Base-by-base conservation (phyloP, 2,888 invertebrate genomes). In the Entomobrya proxima region DNA sequence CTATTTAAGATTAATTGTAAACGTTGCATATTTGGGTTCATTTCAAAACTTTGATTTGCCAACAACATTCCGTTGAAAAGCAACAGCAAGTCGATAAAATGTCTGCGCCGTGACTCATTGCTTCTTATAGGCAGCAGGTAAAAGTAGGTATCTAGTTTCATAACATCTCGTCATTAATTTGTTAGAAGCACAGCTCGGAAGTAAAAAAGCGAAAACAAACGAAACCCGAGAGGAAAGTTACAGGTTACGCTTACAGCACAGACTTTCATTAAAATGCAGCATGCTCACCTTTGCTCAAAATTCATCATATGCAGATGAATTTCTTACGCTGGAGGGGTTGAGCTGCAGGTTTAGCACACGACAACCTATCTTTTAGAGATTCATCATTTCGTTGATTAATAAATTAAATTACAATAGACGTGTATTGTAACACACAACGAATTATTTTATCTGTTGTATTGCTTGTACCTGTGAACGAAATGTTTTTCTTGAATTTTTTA, bases 101-200 rank as follows among this genome's bases (percentile, higher is more conserved):
- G n/a, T 64, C 18, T 2, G 4, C 18, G 18, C 6, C 40, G n/a
- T 69, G 2, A 32, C 24, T 61, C n/a, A 61, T 32, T n/a, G 67
- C 58, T n/a, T n/a, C n/a, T n/a, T n/a, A n/a, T n/a, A n/a, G n/a
- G n/a, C n/a, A n/a, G n/a, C n/a, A n/a, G n/a, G n/a, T n/a, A n/a
- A n/a, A n/a, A n/a, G n/a, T n/a, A n/a, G 27, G 35, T 81, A 81
- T 81, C 81, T 13, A 58, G 61, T 74, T 81, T 81, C 76, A 77
- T 6, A 24, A 44, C 24, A 37, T 21, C 52, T 55, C 30, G 55
- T 75, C 44, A 77, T 77, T 79, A 79, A 79, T 79, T 69, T 67
- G 50, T 52, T 24, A 24, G 50, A 47, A n/a, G n/a, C n/a, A n/a
- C n/a, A n/a, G n/a, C n/a, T n/a, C n/a, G n/a, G n/a, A n/a, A n/a